Percentiles rank a stretch among this genome's conserved stretches.
Conservation (phyloP, 1,140 invertebrate genomes). For the Colletes latitarsis region DNA sequence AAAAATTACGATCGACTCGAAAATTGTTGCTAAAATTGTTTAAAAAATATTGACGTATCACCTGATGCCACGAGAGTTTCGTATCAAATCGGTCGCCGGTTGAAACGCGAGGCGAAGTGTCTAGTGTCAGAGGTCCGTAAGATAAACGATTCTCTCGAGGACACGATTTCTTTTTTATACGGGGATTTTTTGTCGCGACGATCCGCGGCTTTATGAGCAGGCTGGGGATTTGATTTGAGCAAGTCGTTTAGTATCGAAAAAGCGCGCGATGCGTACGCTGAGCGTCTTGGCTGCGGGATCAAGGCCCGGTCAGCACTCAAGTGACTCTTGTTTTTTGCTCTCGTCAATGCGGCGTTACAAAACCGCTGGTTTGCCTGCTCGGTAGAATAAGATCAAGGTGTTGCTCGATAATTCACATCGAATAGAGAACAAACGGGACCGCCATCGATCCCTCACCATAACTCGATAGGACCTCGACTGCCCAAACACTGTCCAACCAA, state of each 20-base stretch:
- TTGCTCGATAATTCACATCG: conserved; percentile 18
- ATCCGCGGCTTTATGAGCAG: not conserved
- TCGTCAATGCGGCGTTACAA: not conserved
- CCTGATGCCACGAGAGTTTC: too few species aligned
- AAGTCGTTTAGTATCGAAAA: not conserved
- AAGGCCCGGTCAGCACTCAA: conserved; percentile 32
- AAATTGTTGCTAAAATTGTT: too few species aligned
- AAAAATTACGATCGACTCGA: too few species aligned
- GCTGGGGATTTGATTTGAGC: not conserved
- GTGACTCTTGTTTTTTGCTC: conserved; percentile 24
- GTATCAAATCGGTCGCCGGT: not conserved
- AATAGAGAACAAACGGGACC: not conserved
- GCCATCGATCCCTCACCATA: too few species aligned
- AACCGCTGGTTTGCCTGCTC: conserved; percentile 1
- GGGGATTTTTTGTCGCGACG: not conserved
- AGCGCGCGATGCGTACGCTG: not conserved
- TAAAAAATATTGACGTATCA: too few species aligned
- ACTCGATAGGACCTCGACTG: too few species aligned
- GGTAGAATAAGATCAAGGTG: conserved; percentile 1
- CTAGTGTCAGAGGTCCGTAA: not conserved
- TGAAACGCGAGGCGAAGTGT: too few species aligned
- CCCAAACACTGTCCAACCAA: too few species aligned
- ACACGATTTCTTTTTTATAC: not conserved
- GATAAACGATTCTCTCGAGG: not conserved
- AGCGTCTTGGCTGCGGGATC: conserved; percentile 12